Evolutionary conservation across 2,888 invertebrate species (phyloP).

Genomic region (Spodoptera littoralis): DNA sequence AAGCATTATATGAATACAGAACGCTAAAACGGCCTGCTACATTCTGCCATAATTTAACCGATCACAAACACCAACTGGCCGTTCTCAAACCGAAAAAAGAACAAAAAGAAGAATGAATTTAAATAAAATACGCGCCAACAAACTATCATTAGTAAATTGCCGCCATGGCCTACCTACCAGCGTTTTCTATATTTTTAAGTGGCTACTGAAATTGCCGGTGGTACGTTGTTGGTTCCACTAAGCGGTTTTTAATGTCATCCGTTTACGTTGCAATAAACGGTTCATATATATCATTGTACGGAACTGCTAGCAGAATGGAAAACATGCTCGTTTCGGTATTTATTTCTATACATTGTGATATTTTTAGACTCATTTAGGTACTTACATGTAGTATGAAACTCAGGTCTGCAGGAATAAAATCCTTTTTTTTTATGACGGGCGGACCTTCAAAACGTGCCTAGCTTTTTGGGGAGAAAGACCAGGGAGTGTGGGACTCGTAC

Average conservation of each 20-base stretch:
- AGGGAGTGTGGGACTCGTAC: too few species aligned
- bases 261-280: slow-evolving; percentile 70
- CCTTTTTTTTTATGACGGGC: too few species aligned
- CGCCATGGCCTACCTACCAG: slow-evolving; percentile 25
- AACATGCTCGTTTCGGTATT: slow-evolving; percentile 41
- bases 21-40: too few species aligned
- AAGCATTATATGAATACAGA: too few species aligned
- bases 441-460: too few species aligned
- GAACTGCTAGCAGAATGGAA: slow-evolving; percentile 55
- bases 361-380: slow-evolving; percentile 5
- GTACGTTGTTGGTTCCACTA: slow-evolving; percentile 72
- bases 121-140: slow-evolving; percentile 12
- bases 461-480: too few species aligned
- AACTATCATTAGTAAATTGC: slow-evolving; percentile 33
- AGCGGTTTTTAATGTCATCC: slow-evolving; percentile 84
- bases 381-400: neutral
- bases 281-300: slow-evolving; percentile 67
- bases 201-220: slow-evolving; percentile 63
- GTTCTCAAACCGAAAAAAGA: slow-evolving; percentile 8
- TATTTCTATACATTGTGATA: slow-evolving; percentile 34
- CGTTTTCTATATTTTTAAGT: slow-evolving; percentile 63
- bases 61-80: too few species aligned
- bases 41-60: too few species aligned
- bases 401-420: too few species aligned
- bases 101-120: neutral